phyloP scores from a whole-genome alignment of 2,113 vertebrate genomes.

The Pontoporia blainvillei region DNA sequence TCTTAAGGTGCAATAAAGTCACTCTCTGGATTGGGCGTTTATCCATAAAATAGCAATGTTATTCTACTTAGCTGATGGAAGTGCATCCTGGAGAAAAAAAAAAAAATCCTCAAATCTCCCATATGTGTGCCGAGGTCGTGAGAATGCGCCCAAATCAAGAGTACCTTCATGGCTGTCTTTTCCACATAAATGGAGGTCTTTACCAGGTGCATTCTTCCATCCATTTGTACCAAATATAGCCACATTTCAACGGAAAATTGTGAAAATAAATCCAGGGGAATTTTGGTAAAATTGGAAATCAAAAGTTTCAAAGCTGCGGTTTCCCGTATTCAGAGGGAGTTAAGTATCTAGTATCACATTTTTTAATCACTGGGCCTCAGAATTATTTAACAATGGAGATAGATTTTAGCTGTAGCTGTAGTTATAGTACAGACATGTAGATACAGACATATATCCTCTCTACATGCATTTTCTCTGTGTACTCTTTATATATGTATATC shows the following conservation, averaged over 20 bases:
- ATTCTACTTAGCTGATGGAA: background rate
- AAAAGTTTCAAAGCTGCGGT: too few species aligned
- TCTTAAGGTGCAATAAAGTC: background rate
- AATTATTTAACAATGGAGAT: background rate
- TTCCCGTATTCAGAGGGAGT: fast-evolving
- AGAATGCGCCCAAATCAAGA: too few species aligned
- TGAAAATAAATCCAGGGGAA: background rate
- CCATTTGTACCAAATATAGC: fast-evolving
- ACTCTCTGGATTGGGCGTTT: too few species aligned
- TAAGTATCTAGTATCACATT: background rate
- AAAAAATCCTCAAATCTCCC: fast-evolving
- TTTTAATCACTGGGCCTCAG: background rate
- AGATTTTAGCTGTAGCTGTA: background rate
- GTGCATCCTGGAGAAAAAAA: too few species aligned
- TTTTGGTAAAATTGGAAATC: background rate
- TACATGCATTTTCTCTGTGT: background rate
- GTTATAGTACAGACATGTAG: background rate
- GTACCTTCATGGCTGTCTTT: fast-evolving
- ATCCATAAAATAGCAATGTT: too few species aligned
- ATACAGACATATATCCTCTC: background rate
- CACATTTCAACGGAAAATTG: too few species aligned
- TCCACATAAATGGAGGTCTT: fast-evolving
- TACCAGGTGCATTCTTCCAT: background rate
- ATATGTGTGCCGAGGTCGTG: background rate
- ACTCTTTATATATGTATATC: background rate